phyloP scores from a whole-genome alignment of 2,888 invertebrate species.

The Drosophila cognata region DNA sequence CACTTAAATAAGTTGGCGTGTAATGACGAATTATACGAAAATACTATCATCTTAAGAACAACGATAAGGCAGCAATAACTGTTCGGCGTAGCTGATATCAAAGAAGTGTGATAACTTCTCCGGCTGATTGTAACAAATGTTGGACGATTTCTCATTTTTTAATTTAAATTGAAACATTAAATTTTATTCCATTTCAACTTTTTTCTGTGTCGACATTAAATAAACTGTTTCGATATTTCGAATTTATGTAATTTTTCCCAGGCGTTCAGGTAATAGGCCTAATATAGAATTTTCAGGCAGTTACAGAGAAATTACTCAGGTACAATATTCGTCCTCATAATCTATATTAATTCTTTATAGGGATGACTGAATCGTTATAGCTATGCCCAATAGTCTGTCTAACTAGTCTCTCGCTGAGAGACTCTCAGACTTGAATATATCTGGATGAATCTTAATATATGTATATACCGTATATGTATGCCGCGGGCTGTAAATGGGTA shows the following conservation, averaged over 20 bases:
- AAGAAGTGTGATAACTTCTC: background rate
- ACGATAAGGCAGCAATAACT: background rate
- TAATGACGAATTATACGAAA: conserved; percentile 10
- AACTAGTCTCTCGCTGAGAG: background rate
- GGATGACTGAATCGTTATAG: background rate
- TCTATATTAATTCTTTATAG: background rate
- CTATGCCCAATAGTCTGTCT: background rate
- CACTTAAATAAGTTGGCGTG: conserved; percentile 24
- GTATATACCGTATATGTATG: background rate
- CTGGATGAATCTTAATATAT: background rate
- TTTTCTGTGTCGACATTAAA: background rate
- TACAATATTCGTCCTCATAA: background rate
- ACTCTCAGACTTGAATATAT: background rate
- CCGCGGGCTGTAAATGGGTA: background rate
- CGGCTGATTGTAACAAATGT: background rate
- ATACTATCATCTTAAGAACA: background rate
- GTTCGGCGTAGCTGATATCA: background rate
- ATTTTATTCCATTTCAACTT: background rate
- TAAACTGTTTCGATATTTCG: background rate
- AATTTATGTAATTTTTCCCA: background rate
- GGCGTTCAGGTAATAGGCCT: background rate
- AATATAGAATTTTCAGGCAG: background rate
- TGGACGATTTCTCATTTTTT: background rate
- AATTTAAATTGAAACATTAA: background rate
- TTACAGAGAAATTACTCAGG: background rate